Conservation (phyloP, 1,140 invertebrate species). For the Coelopa frigida region DNA sequence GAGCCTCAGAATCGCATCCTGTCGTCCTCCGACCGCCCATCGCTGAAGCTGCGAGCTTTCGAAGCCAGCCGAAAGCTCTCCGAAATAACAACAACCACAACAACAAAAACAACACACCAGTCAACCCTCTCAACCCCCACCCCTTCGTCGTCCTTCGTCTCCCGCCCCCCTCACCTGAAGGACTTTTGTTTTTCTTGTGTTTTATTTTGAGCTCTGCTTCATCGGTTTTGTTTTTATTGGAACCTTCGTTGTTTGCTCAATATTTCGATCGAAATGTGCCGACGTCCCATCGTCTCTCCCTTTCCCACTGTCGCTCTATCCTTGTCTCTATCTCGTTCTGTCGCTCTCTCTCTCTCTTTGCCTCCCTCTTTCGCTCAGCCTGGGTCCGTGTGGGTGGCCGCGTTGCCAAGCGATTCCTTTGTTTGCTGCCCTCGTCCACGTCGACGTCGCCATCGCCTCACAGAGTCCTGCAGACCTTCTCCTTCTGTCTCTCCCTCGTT, state of each 20-base stretch:
- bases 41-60: too few species aligned
- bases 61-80: too few species aligned
- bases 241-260: slow-evolving; percentile 44
- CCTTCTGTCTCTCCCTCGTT: too few species aligned
- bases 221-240: slow-evolving; percentile 43
- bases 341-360: slow-evolving; percentile 4
- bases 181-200: slow-evolving; percentile 13
- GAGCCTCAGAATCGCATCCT: too few species aligned
- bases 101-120: too few species aligned
- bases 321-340: neutral
- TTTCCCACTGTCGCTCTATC: neutral
- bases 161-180: too few species aligned
- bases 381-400: slow-evolving; percentile 14
- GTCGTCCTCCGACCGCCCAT: too few species aligned
- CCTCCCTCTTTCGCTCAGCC: slow-evolving; percentile 12
- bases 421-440: slow-evolving; percentile 16
- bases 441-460: too few species aligned
- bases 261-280: slow-evolving; percentile 41
- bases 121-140: too few species aligned
- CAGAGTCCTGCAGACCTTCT: too few species aligned
- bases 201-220: slow-evolving; percentile 26
- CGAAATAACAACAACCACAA: too few species aligned
- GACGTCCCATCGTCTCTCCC: neutral
- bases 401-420: slow-evolving; percentile 44
- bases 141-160: too few species aligned